A percentile compares a stretch with the other conserved stretches of the same genome.
Conservation (phyloP, 2,888 invertebrate species). For the Argyresthia albistria region DNA sequence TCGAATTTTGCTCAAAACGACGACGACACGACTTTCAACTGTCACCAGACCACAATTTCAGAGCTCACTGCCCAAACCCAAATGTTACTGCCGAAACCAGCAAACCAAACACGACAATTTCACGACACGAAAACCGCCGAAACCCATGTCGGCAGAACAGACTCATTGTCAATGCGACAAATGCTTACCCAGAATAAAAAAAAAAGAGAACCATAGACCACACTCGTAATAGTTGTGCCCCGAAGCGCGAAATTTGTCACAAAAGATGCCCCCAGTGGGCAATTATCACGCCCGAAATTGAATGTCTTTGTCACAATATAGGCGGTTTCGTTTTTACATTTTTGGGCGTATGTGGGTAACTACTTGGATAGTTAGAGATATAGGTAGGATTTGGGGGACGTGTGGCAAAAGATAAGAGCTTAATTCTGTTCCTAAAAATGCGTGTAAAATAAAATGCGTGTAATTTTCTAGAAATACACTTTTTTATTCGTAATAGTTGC, state of each 20-base stretch:
- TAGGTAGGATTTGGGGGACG: too few relatives aligned
- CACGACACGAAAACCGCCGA: neutral
- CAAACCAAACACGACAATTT: conserved; percentile 6
- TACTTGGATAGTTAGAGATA: neutral
- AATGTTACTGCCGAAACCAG: too few relatives aligned
- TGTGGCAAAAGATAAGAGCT: too few relatives aligned
- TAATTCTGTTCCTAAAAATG: neutral
- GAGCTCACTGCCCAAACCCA: too few relatives aligned
- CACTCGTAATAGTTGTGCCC: conserved; percentile 43
- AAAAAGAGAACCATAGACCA: conserved; percentile 19
- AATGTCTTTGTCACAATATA: conserved; percentile 54
- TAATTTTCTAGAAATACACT: too few relatives aligned
- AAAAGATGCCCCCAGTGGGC: conserved; percentile 38
- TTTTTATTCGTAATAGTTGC: too few relatives aligned
- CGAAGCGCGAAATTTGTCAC: conserved; percentile 61
- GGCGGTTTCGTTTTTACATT: conserved; percentile 12
- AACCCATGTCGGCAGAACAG: neutral
- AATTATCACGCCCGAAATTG: conserved; percentile 61
- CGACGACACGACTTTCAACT: too few relatives aligned
- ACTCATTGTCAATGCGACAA: neutral
- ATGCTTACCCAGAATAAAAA: conserved; percentile 25
- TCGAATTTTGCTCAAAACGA: too few relatives aligned
- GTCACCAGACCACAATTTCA: too few relatives aligned
- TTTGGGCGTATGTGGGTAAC: conserved; percentile 7
- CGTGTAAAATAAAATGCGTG: neutral